These are phyloP conservation scores for Athalia circularis DNA, from an alignment of 2,888 invertebrate species.

Conservation along the genomic window DNA sequence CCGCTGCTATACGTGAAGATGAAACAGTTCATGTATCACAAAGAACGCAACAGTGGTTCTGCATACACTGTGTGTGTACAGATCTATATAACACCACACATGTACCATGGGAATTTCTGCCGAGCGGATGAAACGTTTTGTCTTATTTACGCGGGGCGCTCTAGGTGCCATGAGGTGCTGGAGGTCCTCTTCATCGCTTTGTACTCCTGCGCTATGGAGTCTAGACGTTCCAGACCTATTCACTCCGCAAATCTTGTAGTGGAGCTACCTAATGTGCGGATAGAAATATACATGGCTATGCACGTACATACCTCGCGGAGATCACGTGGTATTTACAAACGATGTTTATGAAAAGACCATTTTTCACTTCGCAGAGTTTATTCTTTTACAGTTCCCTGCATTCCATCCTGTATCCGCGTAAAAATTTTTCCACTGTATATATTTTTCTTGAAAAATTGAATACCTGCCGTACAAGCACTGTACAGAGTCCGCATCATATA, in stretches of 20 bases:
- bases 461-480: too few species aligned
- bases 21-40: conserved; percentile 24
- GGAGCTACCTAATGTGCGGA: not conserved
- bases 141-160: conserved; percentile 21
- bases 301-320: not conserved
- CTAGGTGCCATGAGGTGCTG: conserved; percentile 16
- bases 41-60: conserved; percentile 28
- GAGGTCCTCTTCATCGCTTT: conserved; percentile 21
- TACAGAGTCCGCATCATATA: too few species aligned
- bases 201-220: conserved; percentile 9
- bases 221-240: conserved; percentile 21
- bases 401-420: too few species aligned
- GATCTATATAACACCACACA: not conserved
- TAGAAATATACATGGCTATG: not conserved
- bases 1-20: not conserved
- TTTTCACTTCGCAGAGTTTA: not conserved
- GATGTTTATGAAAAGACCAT: conserved; percentile 11
- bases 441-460: too few species aligned
- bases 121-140: conserved; percentile 26
- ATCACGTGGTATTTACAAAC: conserved; percentile 24
- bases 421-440: too few species aligned
- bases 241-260: conserved; percentile 9
- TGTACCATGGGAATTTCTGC: conserved; percentile 22
- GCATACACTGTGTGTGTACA: too few species aligned
- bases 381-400: too few species aligned